Evolutionary conservation across 2,797 vertebrate genomes (phyloP).

Genomic region (Oryzias dopingdopingensis): DNA sequence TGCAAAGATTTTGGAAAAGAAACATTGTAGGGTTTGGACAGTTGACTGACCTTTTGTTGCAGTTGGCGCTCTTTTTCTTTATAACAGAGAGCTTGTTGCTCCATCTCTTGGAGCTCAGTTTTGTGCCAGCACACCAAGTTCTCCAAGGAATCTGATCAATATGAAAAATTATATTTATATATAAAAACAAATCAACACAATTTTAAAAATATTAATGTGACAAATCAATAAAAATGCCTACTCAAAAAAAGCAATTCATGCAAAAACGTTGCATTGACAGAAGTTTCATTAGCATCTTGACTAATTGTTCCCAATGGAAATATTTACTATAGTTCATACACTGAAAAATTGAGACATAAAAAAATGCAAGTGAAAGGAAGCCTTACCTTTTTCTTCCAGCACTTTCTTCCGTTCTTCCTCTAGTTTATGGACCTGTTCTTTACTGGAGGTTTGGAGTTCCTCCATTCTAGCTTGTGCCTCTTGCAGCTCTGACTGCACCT

Average conservation of each 20-base stretch:
- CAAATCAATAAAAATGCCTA: too few species aligned
- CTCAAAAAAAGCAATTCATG: too few species aligned
- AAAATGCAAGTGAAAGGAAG: slow-evolving; percentile 72
- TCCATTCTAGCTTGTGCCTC: slow-evolving; percentile 66
- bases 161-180: slow-evolving; percentile 6
- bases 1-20: neutral
- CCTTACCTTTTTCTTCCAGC: slow-evolving; percentile 74
- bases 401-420: slow-evolving; percentile 75
- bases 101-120: slow-evolving; percentile 66
- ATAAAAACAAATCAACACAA: neutral
- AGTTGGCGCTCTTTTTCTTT: slow-evolving; percentile 76
- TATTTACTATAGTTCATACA: neutral
- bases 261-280: too few species aligned
- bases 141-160: slow-evolving; percentile 67
- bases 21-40: neutral
- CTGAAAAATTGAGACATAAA: too few species aligned
- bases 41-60: slow-evolving; percentile 76
- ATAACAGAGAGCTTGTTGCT: slow-evolving; percentile 66
- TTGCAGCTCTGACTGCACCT: slow-evolving; percentile 62
- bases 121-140: slow-evolving; percentile 76
- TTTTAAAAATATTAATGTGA: neutral
- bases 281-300: too few species aligned
- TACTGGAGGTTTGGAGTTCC: slow-evolving; percentile 67
- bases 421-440: slow-evolving; percentile 73
- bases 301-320: too few species aligned